Base-by-base conservation (phyloP, 1,140 invertebrate species). In the Parasteatoda tepidariorum region DNA sequence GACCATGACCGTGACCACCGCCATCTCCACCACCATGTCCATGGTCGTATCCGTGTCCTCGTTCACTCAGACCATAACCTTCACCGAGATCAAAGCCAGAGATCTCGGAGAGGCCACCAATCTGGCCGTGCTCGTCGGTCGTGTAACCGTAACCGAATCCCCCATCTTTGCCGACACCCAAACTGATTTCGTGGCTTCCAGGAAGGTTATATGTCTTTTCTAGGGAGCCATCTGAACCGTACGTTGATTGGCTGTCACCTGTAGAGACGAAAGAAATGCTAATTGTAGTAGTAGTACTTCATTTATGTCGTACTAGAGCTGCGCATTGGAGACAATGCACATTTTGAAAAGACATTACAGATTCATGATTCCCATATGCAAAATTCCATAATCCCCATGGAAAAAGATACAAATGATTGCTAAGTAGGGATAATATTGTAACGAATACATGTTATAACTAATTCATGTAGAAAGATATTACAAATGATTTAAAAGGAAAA, bases 131-230 rank as follows among this genome's bases (percentile, higher is more conserved):
- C n/a, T 78, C 75, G 57, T 78, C 75, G 3, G 75, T 78, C 4
- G 75, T 67, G 62, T 78, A 78, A 6, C 75, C 75, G 41, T 78
- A 78, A 13, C 75, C 75, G 41, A 55, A 78, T 15, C 75, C 75
- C 2, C 66, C 64, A 30, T 71, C 67, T 22, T 82, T 82, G 24
- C 78, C 66, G 0, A 82, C 54, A 5, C 78, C 64, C 2, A 70
- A 13, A 18, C 34, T 71, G 18, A 71, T 70, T 28, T 78, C 75
- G 22, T 70, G 78, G 67, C 48, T 64, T 18, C 78, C 78, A 24
- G 78, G 67, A 1, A 82, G 55, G 24, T 31, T 41, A 11, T 41
- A 41, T 18, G 78, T 82, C 34, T 82, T 70, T 6, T 70, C 55
- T 0, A 41, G 22, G 7, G 78, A 70, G 3, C 54, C 66, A 30